Percentiles rank a stretch among this genome's conserved stretches.
phyloP scores from a whole-genome alignment of 2,888 invertebrate genomes.

The Dorcus hopei region DNA sequence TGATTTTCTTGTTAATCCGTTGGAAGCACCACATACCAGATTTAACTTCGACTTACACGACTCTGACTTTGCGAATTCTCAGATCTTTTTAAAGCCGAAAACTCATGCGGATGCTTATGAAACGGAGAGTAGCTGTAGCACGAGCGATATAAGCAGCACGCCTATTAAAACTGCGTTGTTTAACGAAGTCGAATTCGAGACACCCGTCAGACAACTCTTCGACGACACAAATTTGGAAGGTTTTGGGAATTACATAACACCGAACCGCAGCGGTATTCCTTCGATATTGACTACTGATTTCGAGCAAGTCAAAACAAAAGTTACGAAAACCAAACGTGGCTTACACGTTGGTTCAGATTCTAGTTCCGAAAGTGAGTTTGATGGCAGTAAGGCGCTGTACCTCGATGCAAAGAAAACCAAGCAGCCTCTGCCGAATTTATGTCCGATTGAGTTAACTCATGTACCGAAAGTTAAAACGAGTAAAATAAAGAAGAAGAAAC shows the following conservation, averaged over 20 bases:
- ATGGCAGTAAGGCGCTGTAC: constrained; percentile 9
- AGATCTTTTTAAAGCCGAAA: constrained; percentile 15
- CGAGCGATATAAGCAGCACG: constrained; percentile 31
- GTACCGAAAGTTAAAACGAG: background rate
- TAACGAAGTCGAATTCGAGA: constrained; percentile 38
- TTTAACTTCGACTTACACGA: constrained; percentile 41
- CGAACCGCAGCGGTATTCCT: constrained; percentile 15
- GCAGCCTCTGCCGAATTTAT: constrained; percentile 31
- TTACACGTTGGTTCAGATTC: constrained; percentile 28
- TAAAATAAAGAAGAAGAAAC: background rate
- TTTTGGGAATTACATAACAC: constrained; percentile 40
- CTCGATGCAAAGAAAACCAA: constrained; percentile 8
- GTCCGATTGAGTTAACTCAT: constrained; percentile 10
- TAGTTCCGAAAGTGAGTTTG: constrained; percentile 41
- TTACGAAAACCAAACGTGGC: background rate
- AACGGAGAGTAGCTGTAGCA: constrained; percentile 41
- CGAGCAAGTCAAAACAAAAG: constrained; percentile 10
- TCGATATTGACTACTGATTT: background rate
- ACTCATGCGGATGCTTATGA: constrained; percentile 34
- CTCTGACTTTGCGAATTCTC: constrained; percentile 32
- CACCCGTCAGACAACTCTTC: constrained; percentile 25
- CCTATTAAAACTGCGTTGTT: constrained; percentile 38
- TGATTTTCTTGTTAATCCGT: constrained; percentile 36
- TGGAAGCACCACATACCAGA: constrained; percentile 23
- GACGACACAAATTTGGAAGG: constrained; percentile 37